A percentile compares a stretch with the other conserved stretches of the same genome.
phyloP scores from a whole-genome alignment of 1,140 invertebrate genomes.

The Procambarus clarkii region DNA sequence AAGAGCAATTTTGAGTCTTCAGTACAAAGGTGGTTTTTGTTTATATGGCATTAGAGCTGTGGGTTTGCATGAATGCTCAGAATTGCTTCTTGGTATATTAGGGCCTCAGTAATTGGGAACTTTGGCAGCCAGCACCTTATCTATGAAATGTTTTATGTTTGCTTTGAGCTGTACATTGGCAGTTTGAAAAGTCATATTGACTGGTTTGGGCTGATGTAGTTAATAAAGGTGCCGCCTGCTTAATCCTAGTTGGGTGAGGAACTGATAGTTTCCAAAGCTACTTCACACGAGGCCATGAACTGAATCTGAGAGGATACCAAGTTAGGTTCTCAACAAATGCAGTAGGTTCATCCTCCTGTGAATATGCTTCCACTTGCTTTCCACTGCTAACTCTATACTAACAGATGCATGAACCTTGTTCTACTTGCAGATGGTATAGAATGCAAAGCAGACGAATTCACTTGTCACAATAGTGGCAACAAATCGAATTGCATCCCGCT shows the following conservation, averaged over 20 bases:
- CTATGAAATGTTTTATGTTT: background rate
- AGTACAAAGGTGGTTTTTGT: background rate
- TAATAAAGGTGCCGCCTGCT: background rate
- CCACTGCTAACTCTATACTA: background rate
- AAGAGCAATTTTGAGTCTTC: background rate
- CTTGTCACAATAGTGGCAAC: conserved; percentile 57
- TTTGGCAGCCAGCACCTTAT: background rate
- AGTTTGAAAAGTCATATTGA: background rate
- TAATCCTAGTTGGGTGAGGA: background rate
- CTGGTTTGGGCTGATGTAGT: background rate
- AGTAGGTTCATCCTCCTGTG: background rate
- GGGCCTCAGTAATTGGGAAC: background rate
- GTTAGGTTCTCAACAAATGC: background rate
- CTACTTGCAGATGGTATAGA: conserved; percentile 58
- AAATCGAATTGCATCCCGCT: conserved; percentile 86
- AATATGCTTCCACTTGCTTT: background rate
- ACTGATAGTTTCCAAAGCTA: background rate
- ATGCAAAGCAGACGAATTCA: conserved; percentile 70
- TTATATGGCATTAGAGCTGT: background rate
- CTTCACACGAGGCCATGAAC: background rate
- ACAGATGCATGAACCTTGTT: conserved; percentile 30
- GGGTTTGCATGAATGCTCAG: background rate
- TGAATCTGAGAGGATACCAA: background rate
- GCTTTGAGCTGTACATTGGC: background rate
- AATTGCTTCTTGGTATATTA: background rate